These are phyloP conservation scores for Drosophila pegasa DNA, from an alignment of 2,888 invertebrate species.

Conservation along the genomic window DNA sequence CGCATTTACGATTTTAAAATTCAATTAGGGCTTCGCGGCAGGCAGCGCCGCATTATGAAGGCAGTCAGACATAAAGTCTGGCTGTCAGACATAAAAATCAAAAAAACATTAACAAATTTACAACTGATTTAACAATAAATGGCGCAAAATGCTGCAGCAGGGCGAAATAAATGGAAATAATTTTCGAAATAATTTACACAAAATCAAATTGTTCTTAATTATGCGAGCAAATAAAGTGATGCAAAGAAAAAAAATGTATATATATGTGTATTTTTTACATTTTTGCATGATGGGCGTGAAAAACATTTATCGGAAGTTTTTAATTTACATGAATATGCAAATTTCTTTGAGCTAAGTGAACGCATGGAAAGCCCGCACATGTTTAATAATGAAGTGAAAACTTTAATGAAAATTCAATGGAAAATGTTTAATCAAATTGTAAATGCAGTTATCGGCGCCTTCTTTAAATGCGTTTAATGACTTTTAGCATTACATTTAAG, in stretches of 20 bases:
- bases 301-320: slow-evolving; percentile 61
- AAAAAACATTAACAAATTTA: slow-evolving; percentile 63
- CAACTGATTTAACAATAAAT: slow-evolving; percentile 77
- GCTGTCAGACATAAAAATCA: slow-evolving; percentile 32
- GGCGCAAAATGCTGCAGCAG: slow-evolving; percentile 12
- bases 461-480: slow-evolving; percentile 57
- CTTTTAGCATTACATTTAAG: slow-evolving; percentile 55
- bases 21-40: slow-evolving; percentile 44
- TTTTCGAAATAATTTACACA: slow-evolving; percentile 42
- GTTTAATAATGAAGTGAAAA: slow-evolving; percentile 32
- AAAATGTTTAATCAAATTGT: slow-evolving; percentile 42
- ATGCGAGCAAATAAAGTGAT: slow-evolving; percentile 50
- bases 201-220: slow-evolving; percentile 59
- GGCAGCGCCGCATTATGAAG: slow-evolving; percentile 40
- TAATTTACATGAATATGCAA: slow-evolving; percentile 70
- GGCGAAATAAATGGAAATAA: slow-evolving; percentile 49
- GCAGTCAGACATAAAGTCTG: slow-evolving; percentile 48
- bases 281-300: slow-evolving; percentile 11
- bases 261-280: background rate
- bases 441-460: slow-evolving; percentile 42
- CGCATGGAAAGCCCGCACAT: slow-evolving; percentile 30
- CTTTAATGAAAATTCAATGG: slow-evolving; percentile 56
- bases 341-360: slow-evolving; percentile 33
- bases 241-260: background rate
- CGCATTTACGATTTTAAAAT: slow-evolving; percentile 27